phyloP scores from a whole-genome alignment of 2,888 invertebrate genomes.

The Allolobophora icterica region DNA sequence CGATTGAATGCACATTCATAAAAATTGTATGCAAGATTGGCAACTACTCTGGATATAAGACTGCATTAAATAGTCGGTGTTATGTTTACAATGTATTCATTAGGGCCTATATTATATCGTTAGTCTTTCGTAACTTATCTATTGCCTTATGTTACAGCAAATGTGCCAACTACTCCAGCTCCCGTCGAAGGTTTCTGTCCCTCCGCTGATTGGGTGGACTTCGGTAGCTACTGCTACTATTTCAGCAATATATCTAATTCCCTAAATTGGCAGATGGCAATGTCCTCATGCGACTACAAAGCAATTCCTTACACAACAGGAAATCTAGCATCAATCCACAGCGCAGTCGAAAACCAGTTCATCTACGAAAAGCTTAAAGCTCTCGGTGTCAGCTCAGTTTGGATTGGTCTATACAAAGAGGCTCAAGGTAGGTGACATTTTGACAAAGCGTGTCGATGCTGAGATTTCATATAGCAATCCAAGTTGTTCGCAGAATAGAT shows the following conservation, averaged over 20 bases:
- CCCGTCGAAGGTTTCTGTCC: constrained; percentile 34
- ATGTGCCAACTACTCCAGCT: constrained; percentile 32
- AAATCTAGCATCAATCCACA: constrained; percentile 37
- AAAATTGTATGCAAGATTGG: no score
- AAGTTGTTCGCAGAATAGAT: neutral
- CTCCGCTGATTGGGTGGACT: constrained; percentile 30
- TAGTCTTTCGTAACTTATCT: neutral
- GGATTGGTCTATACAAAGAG: constrained; percentile 35
- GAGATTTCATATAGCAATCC: neutral
- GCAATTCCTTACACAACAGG: neutral
- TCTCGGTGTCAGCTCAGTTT: neutral
- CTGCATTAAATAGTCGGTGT: no score
- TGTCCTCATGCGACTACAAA: neutral
- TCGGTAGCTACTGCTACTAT: constrained; percentile 32
- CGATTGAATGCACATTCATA: no score
- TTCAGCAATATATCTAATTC: neutral
- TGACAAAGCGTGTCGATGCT: neutral
- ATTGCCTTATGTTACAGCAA: neutral
- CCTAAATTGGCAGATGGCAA: constrained; percentile 20
- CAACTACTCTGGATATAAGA: no score
- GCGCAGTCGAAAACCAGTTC: constrained; percentile 23
- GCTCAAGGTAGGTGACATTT: neutral
- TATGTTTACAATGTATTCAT: no score
- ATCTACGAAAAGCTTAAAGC: constrained; percentile 26
- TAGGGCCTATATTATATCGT: no score